Base-by-base conservation (phyloP, 2,113 vertebrate genomes). In the Smithornis capensis region DNA sequence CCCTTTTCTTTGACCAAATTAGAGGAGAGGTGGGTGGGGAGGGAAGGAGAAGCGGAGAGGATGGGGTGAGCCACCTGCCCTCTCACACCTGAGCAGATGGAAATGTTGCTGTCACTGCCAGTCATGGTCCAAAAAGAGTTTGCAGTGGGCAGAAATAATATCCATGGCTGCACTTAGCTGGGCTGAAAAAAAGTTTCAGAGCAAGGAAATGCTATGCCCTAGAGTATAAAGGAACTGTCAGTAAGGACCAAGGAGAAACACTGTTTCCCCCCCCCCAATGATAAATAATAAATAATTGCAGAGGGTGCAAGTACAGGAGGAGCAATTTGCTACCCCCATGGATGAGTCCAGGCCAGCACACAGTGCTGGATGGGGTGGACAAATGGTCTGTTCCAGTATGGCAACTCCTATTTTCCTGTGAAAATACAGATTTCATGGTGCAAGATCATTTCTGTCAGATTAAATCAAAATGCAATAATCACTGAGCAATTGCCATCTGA, bases 381-480 rank as follows among this genome's bases (percentile, higher is more conserved):
- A 96, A 96, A 92, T 75, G 76, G 87, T 96, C 83, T 91, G 83
- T 95, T 96, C 94, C 94, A 95, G 62, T 52, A 94, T 85, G 95
- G 96, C 95, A 96, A 91, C 79, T 96, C 93, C 90, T 92, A 84
- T 95, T 95, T 96, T 96, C 75, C 89, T 94, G 92, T 89, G 95
- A 96, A 97, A 94, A 91, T 87, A 95, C 64, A 91, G 86, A 97
- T 97, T 96, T 94, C 83, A 94, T 83, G 75, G 84, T 87, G 93
- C 95, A 92, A 96, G 94, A 96, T 95, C 80, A 70, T 67, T 95
- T 82, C 92, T 95, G 90, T 97, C 97, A 97, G 95, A 96, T 97
- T 97, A 97, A 97, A 97, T 98, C 89, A 95, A 97, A 97, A 97
- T 35, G 86, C 94, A 92, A 89, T 90, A 93, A 92, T 96, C 95